Percentiles rank a stretch among this genome's conserved stretches.
Conservation (phyloP, 2,797 vertebrate species). For the Bryconaethiops microstoma region DNA sequence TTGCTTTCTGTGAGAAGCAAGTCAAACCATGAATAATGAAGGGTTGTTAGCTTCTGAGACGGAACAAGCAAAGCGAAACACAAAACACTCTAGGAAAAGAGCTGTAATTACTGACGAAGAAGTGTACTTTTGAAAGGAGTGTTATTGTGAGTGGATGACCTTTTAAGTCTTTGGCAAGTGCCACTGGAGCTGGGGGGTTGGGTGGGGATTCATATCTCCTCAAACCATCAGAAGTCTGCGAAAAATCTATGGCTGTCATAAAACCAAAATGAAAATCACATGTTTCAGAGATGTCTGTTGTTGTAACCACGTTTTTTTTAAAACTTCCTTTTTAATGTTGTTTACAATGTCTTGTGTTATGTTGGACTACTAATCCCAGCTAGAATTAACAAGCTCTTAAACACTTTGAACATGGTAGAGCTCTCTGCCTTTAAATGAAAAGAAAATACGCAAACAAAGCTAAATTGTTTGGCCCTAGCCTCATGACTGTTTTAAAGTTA, state of each 20-base stretch:
- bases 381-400: slow-evolving; percentile 24
- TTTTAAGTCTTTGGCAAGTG: slow-evolving; percentile 79
- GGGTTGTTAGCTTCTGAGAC: slow-evolving; percentile 83
- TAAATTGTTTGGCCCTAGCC: slow-evolving; percentile 29
- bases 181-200: slow-evolving; percentile 60
- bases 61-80: slow-evolving; percentile 83
- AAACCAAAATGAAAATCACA: slow-evolving; percentile 40
- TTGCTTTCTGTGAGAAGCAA: slow-evolving; percentile 55
- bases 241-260: slow-evolving; percentile 22
- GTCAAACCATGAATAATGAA: slow-evolving; percentile 83
- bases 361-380: slow-evolving; percentile 6
- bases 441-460: slow-evolving; percentile 4
- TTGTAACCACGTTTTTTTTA: slow-evolving; percentile 29
- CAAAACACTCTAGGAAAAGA: slow-evolving; percentile 82
- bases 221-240: slow-evolving; percentile 29
- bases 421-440: neutral
- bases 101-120: slow-evolving; percentile 83
- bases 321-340: slow-evolving; percentile 29
- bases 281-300: slow-evolving; percentile 38
- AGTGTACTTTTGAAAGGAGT: slow-evolving; percentile 79
- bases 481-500: slow-evolving; percentile 36
- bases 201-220: slow-evolving; percentile 44
- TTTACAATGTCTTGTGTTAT: slow-evolving; percentile 15
- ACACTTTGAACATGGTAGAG: slow-evolving; percentile 11
- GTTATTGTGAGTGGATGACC: slow-evolving; percentile 79